phyloP scores from a whole-genome alignment of 1,140 invertebrate genomes.

The Trichonephila clavata region DNA sequence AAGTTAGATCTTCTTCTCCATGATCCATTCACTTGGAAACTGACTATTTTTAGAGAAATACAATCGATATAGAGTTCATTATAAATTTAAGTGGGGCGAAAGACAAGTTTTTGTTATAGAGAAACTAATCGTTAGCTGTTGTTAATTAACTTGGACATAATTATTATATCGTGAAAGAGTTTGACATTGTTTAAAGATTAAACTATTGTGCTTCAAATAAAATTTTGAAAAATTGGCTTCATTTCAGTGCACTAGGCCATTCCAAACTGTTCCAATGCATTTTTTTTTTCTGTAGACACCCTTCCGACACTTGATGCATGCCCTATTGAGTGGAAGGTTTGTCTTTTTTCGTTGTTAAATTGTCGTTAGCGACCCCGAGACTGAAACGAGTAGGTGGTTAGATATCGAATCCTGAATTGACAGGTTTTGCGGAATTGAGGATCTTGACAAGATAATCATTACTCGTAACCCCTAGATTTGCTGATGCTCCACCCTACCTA shows the following conservation, averaged over 20 bases:
- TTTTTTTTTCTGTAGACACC: not conserved
- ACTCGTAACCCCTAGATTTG: conserved; percentile 10
- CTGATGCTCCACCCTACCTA: conserved; percentile 59
- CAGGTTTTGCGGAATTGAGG: conserved; percentile 42
- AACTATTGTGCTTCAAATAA: too few species aligned
- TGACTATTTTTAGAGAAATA: too few species aligned
- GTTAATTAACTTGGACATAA: too few species aligned
- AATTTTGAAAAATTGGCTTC: not conserved
- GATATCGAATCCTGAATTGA: conserved; percentile 64
- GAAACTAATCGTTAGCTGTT: too few species aligned
- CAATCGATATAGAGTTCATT: too few species aligned
- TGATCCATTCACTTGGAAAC: too few species aligned
- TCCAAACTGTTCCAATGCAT: not conserved
- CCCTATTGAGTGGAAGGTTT: not conserved
- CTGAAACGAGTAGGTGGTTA: conserved; percentile 53
- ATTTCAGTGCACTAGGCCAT: not conserved
- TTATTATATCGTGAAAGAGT: too few species aligned
- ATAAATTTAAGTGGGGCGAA: too few species aligned
- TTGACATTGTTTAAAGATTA: too few species aligned
- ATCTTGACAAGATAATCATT: conserved; percentile 73
- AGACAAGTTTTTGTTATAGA: too few species aligned
- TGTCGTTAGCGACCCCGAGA: conserved; percentile 24
- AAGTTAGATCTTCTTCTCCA: too few species aligned
- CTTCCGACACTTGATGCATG: not conserved
- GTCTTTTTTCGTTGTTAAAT: not conserved